These are phyloP conservation scores for Redunca redunca DNA, from an alignment of 2,113 vertebrate species.

Conservation along the genomic window DNA sequence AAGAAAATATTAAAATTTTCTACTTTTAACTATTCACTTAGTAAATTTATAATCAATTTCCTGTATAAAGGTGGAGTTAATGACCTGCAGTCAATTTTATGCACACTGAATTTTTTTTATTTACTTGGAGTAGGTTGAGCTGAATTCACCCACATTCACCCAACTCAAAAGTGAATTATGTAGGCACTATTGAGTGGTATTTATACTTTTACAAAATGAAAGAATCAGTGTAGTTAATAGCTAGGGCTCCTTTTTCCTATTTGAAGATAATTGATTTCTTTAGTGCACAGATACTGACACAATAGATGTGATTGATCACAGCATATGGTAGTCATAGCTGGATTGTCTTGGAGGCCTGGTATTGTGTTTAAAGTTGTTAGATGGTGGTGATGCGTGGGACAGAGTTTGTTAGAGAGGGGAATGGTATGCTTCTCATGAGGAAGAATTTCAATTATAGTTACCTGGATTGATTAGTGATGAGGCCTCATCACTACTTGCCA, in stretches of 20 bases:
- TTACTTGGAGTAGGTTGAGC: not conserved
- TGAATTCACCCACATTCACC: not conserved
- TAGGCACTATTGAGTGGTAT: not conserved
- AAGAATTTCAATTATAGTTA: not conserved
- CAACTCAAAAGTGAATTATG: not conserved
- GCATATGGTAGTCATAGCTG: not conserved
- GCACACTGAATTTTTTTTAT: not conserved
- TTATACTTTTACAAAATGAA: not conserved
- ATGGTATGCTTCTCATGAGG: not conserved
- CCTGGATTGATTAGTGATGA: not conserved
- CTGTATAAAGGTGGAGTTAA: not conserved
- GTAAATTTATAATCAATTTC: not conserved
- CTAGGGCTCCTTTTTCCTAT: constrained; percentile 3
- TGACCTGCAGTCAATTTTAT: not conserved
- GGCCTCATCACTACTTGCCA: not conserved
- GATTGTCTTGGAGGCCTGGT: not conserved
- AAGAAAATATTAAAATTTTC: not conserved
- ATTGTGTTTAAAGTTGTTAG: not conserved
- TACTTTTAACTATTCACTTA: not conserved
- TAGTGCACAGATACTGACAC: not conserved
- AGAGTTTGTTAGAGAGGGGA: not conserved
- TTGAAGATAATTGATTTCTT: constrained; percentile 30
- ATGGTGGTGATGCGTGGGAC: not conserved
- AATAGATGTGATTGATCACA: not conserved
- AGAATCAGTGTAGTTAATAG: not conserved